phyloP scores from a whole-genome alignment of 2,113 vertebrate genomes.

The Microtus ochrogaster region DNA sequence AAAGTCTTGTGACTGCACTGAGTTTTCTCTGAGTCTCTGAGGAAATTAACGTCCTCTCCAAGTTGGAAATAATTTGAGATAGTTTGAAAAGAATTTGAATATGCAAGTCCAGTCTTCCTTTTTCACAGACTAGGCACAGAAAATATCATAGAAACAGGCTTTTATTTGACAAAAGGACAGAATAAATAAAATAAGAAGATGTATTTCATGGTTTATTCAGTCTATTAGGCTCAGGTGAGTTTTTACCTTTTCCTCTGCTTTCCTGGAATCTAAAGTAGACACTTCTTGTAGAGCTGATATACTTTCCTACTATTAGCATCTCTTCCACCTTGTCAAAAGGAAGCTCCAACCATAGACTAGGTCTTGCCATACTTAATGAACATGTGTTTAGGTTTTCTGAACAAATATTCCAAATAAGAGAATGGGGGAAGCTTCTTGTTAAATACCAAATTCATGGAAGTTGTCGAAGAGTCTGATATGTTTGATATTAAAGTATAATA shows the following conservation, averaged over 20 bases:
- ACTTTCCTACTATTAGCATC: not conserved
- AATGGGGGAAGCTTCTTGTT: slow-evolving; percentile 8
- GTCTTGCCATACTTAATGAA: not conserved
- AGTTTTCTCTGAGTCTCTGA: slow-evolving; percentile 22
- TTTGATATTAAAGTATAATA: not conserved
- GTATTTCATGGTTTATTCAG: not conserved
- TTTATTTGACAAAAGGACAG: slow-evolving; percentile 27
- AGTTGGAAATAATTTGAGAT: slow-evolving; percentile 60
- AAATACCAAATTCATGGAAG: slow-evolving; percentile 2
- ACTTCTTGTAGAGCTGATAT: not conserved
- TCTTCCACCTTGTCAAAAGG: not conserved
- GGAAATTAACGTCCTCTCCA: slow-evolving; percentile 64
- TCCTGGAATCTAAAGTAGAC: slow-evolving; percentile 9
- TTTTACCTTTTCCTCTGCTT: slow-evolving; percentile 44
- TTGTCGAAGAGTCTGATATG: not conserved
- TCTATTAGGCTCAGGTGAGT: not conserved
- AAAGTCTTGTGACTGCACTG: slow-evolving; percentile 40
- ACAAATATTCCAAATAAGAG: slow-evolving; percentile 22
- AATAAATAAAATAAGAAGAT: slow-evolving; percentile 47
- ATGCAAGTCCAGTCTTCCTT: slow-evolving; percentile 12
- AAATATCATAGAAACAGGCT: slow-evolving; percentile 30
- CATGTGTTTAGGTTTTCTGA: not conserved
- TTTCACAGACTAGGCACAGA: slow-evolving; percentile 47
- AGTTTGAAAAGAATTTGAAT: slow-evolving; percentile 58
- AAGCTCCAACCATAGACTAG: not conserved